These are phyloP conservation scores for Bubalus kerabau DNA, from an alignment of 2,113 vertebrate species.

Conservation along the genomic window DNA sequence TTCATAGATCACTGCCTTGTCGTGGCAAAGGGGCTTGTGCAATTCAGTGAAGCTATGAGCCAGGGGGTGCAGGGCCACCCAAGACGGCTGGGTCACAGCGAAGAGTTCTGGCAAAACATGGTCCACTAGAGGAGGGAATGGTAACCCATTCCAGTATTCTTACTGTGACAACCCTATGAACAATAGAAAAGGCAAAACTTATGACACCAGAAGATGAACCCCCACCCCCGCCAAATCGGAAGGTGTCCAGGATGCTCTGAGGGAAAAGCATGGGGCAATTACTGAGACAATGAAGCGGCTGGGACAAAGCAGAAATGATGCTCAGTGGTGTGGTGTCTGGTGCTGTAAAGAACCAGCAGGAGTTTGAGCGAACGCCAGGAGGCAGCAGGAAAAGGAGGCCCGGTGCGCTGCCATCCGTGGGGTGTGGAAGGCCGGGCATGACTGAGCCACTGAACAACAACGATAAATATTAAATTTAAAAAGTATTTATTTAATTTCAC, in stretches of 20 bases:
- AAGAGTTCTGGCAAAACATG: neutral
- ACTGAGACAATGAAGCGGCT: neutral
- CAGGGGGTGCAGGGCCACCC: neutral
- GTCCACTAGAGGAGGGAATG: accelerated
- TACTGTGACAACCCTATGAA: accelerated
- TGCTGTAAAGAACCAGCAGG: accelerated
- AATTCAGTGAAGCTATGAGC: neutral
- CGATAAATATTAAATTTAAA: neutral
- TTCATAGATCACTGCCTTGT: neutral
- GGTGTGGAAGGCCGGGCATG: neutral
- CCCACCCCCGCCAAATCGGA: accelerated
- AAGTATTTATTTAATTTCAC: no score
- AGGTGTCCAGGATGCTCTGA: accelerated
- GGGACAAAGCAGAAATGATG: accelerated
- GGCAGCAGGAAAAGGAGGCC: accelerated
- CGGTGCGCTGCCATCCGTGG: accelerated
- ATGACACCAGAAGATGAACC: accelerated
- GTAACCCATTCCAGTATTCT: accelerated
- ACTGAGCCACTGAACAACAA: accelerated
- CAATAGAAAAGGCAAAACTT: neutral
- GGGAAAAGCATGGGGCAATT: accelerated
- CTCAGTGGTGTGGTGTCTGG: accelerated
- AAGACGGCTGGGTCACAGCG: neutral
- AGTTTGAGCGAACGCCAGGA: accelerated
- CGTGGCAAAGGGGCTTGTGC: neutral